phyloP scores from a whole-genome alignment of 2,797 vertebrate species.

The Psittacula echo region DNA sequence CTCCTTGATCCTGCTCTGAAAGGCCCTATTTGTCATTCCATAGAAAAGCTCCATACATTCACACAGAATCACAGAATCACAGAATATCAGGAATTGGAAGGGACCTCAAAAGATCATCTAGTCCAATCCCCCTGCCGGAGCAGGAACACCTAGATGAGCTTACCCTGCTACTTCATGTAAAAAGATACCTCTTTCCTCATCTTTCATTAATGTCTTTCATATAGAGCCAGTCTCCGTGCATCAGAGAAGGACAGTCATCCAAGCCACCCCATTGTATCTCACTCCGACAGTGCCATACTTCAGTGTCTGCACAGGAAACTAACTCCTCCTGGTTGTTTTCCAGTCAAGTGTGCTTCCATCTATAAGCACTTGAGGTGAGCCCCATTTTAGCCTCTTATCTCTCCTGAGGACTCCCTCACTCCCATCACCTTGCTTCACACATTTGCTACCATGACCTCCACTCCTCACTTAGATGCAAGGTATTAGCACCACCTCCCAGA shows the following conservation, averaged over 20 bases:
- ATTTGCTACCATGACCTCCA: background rate
- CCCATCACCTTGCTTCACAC: background rate
- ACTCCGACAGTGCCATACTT: fast-evolving
- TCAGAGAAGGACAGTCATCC: background rate
- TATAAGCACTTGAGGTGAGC: background rate
- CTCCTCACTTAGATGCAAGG: background rate
- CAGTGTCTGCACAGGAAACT: background rate
- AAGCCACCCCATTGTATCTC: background rate
- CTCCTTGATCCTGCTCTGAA: background rate
- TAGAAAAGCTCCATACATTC: background rate
- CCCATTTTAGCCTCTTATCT: background rate
- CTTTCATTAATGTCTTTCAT: background rate
- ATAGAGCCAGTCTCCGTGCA: background rate
- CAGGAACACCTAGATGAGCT: no score
- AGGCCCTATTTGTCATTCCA: background rate
- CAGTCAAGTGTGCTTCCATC: background rate
- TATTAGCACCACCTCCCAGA: background rate
- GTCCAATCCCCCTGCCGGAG: no score
- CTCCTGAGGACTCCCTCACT: background rate
- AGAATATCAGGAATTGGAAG: no score
- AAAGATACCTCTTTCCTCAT: background rate
- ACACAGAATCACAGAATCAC: background rate
- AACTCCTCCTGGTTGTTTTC: background rate
- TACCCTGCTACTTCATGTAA: background rate
- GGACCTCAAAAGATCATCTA: no score